phyloP scores from a whole-genome alignment of 1,140 invertebrate species.

The Calephelis nemesis region DNA sequence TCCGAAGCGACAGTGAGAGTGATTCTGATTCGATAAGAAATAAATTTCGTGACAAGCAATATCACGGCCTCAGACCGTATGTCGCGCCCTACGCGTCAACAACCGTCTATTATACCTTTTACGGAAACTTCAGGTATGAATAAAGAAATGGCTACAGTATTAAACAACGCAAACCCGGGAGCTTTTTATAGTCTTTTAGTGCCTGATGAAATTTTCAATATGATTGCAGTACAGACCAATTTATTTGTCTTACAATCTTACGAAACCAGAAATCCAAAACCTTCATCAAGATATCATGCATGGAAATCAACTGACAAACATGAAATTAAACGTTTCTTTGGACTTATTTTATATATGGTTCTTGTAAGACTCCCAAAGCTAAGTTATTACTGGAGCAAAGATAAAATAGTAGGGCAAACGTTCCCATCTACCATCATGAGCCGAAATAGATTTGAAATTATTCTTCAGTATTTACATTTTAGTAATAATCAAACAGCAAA shows the following conservation, averaged over 20 bases:
- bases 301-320: background rate
- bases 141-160: background rate
- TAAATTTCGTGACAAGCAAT: background rate
- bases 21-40: conserved; percentile 3
- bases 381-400: too few species aligned
- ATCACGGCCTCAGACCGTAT: too few species aligned
- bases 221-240: background rate
- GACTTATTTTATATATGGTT: background rate
- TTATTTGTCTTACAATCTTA: background rate
- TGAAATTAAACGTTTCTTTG: background rate
- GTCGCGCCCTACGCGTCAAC: background rate
- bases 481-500: conserved; percentile 1
- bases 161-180: background rate
- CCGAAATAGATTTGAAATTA: background rate
- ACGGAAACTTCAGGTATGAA: conserved; percentile 1
- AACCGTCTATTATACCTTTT: background rate
- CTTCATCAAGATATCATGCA: background rate
- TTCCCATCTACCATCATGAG: too few species aligned
- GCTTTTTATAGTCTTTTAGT: background rate
- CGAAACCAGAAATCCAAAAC: background rate
- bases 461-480: background rate
- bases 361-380: background rate
- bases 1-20: background rate
- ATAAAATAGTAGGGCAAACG: too few species aligned
- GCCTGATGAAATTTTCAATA: background rate